Evolutionary conservation across 1,140 invertebrate species (phyloP).

Genomic region (Pogonomyrmex barbatus): DNA sequence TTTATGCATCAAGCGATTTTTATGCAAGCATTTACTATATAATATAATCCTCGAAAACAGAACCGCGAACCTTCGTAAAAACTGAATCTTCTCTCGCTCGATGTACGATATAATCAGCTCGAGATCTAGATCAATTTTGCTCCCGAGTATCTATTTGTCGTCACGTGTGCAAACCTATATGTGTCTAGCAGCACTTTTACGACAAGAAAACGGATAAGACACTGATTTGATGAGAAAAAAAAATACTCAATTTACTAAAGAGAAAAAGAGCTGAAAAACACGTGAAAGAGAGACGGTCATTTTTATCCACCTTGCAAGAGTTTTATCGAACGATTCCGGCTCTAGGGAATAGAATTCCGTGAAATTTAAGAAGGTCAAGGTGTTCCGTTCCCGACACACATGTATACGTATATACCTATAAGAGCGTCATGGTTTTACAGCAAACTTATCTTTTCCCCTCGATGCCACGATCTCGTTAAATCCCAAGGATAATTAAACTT

Average conservation of each 20-base stretch:
- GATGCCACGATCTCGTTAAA: slow-evolving; percentile 20
- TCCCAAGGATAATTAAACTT: slow-evolving; percentile 37
- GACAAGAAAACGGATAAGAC: neutral
- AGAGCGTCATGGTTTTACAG: neutral
- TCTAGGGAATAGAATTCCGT: slow-evolving; percentile 6
- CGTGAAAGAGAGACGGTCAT: neutral
- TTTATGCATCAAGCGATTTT: neutral
- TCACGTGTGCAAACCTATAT: neutral
- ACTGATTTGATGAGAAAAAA: neutral
- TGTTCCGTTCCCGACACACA: neutral
- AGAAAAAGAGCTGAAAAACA: neutral
- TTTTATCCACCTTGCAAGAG: neutral
- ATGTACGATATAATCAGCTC: neutral
- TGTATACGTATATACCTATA: neutral
- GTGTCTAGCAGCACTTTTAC: neutral
- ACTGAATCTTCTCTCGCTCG: neutral
- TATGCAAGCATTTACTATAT: neutral
- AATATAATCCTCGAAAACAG: slow-evolving; percentile 16
- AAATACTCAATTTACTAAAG: slow-evolving; percentile 17
- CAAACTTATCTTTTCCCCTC: slow-evolving; percentile 23
- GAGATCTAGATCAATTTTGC: neutral
- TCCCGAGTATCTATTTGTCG: neutral
- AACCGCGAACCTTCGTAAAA: neutral
- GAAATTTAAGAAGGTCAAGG: neutral
- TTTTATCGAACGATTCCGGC: neutral